phyloP scores from a whole-genome alignment of 2,113 vertebrate genomes.

The Nannobrachium achirus region DNA sequence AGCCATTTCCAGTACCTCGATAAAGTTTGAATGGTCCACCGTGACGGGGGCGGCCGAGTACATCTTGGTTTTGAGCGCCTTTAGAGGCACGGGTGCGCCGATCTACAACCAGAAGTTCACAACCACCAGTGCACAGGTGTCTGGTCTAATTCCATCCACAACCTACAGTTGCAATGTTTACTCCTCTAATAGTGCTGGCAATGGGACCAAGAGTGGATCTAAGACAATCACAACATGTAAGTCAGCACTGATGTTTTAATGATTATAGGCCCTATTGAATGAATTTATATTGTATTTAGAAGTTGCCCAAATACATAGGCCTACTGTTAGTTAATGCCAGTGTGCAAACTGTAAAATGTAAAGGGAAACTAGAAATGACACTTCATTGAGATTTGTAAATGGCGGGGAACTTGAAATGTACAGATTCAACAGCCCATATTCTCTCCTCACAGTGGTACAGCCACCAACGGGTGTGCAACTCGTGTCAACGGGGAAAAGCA shows the following conservation, averaged over 20 bases:
- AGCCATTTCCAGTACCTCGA: constrained; percentile 73
- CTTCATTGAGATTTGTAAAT: background rate
- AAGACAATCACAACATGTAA: constrained; percentile 75
- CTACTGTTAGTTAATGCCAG: too few relatives aligned
- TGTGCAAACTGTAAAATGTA: too few relatives aligned
- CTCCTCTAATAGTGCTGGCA: constrained; percentile 74
- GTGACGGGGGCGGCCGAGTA: constrained; percentile 63
- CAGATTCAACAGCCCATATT: constrained; percentile 3
- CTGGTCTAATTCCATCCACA: constrained; percentile 60
- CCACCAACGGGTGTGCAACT: constrained; percentile 68
- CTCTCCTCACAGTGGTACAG: constrained; percentile 73
- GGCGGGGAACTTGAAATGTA: background rate
- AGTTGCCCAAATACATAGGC: background rate
- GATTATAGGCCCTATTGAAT: background rate
- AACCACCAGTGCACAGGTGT: constrained; percentile 40
- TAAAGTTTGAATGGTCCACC: constrained; percentile 72
- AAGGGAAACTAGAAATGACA: background rate
- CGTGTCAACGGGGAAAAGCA: constrained; percentile 31
- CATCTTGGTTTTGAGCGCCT: constrained; percentile 60
- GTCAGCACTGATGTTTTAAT: constrained; percentile 37
- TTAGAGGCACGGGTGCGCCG: background rate
- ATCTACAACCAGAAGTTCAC: constrained; percentile 57
- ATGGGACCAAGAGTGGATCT: constrained; percentile 53
- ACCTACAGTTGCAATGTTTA: constrained; percentile 72
- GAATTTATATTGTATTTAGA: background rate